Base-by-base conservation (phyloP, 1,140 invertebrate species). In the Parapsyche elsis region DNA sequence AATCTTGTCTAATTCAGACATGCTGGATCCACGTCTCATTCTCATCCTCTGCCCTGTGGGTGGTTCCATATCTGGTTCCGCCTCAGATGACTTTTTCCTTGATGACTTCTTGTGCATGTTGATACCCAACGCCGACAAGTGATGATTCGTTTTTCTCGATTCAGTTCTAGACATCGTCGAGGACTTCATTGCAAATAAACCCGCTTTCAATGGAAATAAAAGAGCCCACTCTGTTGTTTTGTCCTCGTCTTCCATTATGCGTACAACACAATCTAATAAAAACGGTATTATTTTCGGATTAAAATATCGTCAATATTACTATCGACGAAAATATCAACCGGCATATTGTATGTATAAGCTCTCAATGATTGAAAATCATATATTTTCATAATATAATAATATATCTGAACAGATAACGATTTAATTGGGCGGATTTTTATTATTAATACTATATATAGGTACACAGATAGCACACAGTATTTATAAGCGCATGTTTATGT, bases 1-100 rank as follows among this genome's bases (percentile, higher is more conserved):
- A 0, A 94, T 85, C 83, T 92, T 93, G 84, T 94, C 92, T 80
- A 94, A 87, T 80, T 94, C 93, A 1, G 93, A 93, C 85, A 94
- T 88, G 77, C 92, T 94, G 0, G 93, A 94, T 0, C 93, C 92
- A 0, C 94, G 88, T 26, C 93, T 90, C 71, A 93, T 92, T 30
- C 90, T 86, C 26, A 91, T 83, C 9, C 91, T 86, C 4, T 86
- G 86, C 9, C 86, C 86, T 26, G 77, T 70, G 49, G 49, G 61
- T 7, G 64, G 77, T 80, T 83, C 16, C 76, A 77, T 76, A 80
- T 86, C 14, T 80, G 83, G 26, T 84, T 85, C 76, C 44, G 86
- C 49, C 84, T 83, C 81, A 9, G 76, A 70, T 12, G 78, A 80
- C 44, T 83, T 83, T 19, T 80, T 81, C 53, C 44, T 71, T 44